Percentiles rank a stretch among this genome's conserved stretches.
Conservation (phyloP, 2,797 vertebrate genomes). For the Harpagifer antarcticus region DNA sequence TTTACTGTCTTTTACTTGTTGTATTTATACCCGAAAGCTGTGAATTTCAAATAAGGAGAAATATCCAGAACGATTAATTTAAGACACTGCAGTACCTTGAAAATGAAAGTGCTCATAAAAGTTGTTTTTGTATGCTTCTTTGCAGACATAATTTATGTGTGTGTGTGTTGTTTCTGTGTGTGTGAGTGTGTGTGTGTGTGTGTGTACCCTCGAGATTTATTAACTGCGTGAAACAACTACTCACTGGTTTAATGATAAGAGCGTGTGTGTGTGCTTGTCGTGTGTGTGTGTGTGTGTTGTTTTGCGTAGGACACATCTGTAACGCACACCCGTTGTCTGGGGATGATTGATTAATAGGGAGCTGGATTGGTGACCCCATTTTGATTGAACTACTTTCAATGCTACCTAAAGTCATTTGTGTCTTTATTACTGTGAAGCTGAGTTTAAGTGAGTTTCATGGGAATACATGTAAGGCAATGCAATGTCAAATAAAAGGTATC, state of each 20-base stretch:
- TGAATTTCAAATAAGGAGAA: background rate
- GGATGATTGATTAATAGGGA: constrained; percentile 47
- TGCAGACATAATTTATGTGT: constrained; percentile 62
- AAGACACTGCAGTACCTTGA: constrained; percentile 39
- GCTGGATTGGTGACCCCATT: constrained; percentile 28
- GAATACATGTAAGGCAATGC: constrained; percentile 2
- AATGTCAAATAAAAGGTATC: background rate
- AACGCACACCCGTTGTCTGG: constrained; percentile 26
- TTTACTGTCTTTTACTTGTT: background rate
- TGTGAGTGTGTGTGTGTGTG: constrained; percentile 33
- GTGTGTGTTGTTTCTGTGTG: constrained; percentile 21
- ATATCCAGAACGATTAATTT: constrained; percentile 27
- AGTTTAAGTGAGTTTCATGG: constrained; percentile 9
- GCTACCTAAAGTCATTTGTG: constrained; percentile 11
- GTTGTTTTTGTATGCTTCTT: constrained; percentile 33
- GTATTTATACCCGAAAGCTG: background rate
- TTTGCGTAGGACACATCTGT: constrained; percentile 18
- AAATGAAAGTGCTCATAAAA: constrained; percentile 55
- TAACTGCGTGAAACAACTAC: too few relatives aligned
- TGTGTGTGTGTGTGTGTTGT: constrained; percentile 12
- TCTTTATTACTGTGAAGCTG: constrained; percentile 8
- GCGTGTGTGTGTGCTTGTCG: background rate
- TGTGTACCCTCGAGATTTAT: background rate
- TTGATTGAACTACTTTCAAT: constrained; percentile 28
- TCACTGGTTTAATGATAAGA: too few relatives aligned